Evolutionary conservation across 2,888 invertebrate species (phyloP).

Genomic region (Mimas tiliae): DNA sequence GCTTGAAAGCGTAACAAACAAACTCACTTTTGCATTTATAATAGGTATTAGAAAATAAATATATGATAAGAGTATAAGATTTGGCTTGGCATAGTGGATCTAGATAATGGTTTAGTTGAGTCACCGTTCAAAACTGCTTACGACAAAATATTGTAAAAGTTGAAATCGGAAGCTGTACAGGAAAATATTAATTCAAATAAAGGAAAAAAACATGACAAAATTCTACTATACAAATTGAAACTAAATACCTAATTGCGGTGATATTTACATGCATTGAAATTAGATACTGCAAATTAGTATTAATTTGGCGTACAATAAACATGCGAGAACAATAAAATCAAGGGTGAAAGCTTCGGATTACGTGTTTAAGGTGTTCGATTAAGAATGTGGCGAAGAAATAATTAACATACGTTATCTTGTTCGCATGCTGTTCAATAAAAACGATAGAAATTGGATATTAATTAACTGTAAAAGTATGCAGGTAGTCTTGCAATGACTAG

Average conservation of each 20-base stretch:
- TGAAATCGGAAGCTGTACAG: background rate
- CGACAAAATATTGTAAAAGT: background rate
- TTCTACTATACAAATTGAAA: constrained; percentile 3
- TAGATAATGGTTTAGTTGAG: background rate
- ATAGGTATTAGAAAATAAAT: too few relatives aligned
- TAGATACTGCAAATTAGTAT: constrained; percentile 1
- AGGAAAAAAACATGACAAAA: background rate
- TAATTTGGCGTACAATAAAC: background rate
- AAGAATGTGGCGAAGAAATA: background rate
- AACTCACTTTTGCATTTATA: too few relatives aligned
- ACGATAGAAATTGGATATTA: constrained; percentile 47
- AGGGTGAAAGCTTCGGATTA: constrained; percentile 1
- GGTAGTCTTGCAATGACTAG: constrained; percentile 52
- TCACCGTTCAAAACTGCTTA: background rate
- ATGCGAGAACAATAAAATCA: background rate
- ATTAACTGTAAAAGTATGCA: constrained; percentile 54
- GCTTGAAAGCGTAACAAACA: too few relatives aligned
- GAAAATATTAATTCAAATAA: background rate
- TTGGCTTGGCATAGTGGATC: background rate
- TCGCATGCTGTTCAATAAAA: background rate
- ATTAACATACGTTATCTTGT: constrained; percentile 6
- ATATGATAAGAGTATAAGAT: background rate
- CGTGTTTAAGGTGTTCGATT: background rate
- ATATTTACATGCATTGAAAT: background rate
- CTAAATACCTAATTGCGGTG: background rate